Conservation (phyloP, 1,140 invertebrate species). For the Trigoniulus corallinus region DNA sequence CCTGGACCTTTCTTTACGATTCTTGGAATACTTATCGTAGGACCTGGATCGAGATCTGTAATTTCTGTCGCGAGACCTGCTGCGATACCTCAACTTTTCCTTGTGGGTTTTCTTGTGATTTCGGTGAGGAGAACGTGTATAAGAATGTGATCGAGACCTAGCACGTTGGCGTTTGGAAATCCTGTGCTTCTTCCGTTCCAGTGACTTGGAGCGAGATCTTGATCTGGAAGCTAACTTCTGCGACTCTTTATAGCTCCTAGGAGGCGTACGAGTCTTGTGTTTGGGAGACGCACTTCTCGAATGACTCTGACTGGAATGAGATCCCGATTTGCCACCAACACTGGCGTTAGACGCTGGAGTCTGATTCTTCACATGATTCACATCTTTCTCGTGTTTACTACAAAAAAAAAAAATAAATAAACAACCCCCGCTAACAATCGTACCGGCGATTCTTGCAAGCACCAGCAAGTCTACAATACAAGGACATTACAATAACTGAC, state of each 20-base stretch:
- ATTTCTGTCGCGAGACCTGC: not conserved
- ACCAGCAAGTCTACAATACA: not conserved
- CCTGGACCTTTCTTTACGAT: constrained; percentile 1
- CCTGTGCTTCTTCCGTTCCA: not conserved
- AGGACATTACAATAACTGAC: not conserved
- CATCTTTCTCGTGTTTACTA: not conserved
- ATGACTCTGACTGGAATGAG: constrained; percentile 1
- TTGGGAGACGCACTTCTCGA: not conserved
- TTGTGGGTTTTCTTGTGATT: not conserved
- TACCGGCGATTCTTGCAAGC: not conserved
- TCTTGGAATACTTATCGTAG: not conserved
- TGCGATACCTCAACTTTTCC: not conserved
- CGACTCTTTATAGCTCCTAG: not conserved
- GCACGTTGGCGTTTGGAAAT: not conserved
- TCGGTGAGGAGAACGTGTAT: not conserved
- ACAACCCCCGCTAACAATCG: not conserved
- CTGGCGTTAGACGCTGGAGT: not conserved
- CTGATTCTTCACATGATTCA: constrained; percentile 2
- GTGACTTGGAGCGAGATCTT: not conserved
- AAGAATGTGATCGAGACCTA: not conserved
- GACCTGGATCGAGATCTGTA: constrained; percentile 3
- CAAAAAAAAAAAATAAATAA: not conserved
- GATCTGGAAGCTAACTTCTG: not conserved
- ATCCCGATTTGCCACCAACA: not conserved
- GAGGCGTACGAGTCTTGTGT: not conserved